Base-by-base conservation (phyloP, 2,888 invertebrate genomes). In the Pasiphila rectangulata region DNA sequence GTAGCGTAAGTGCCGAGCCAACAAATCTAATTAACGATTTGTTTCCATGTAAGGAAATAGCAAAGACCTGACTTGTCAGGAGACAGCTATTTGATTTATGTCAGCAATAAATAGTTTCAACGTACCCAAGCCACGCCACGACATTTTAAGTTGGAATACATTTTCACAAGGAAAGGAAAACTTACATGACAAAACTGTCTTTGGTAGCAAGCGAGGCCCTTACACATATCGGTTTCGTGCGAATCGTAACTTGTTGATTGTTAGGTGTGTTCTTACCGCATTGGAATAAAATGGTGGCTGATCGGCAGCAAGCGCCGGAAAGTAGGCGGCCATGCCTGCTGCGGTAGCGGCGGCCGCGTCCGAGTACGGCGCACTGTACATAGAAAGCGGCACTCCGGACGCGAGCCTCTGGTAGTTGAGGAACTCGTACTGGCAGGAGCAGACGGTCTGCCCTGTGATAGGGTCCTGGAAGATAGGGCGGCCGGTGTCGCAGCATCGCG, bases 391-490 rank as follows among this genome's bases (percentile, higher is more conserved):
- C 61, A 95, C 90, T 37, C 94, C 94, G 4, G 90, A 89, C 37
- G 92, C 94, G 54, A 96, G 90, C 72, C 95, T 91, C 86, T 95
- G 96, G 89, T 95, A 95, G 85, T 93, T 93, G 68, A 96, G 92
- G 66, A 96, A 92, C 87, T 96, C 96, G 88, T 96, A 96, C 83
- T 96, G 96, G 84, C 96, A 96, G 67, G 96, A 96, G 89, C 96
- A 96, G 56, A 96, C 93, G 45, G 94, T 95, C 83, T 96, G 95
- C 43, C 96, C 96, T 62, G 95, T 95, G 63, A 96, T 91, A 30
- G 96, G 96, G 84, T 96, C 96, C 75, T 95, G 95, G 89, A 95
- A 96, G 77, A 97, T 93, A 57, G 96, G 94, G 69, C 97, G 92
- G 60, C 97, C 97, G 59, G 96, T 96, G 90, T 97, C 96, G 90